phyloP scores from a whole-genome alignment of 2,888 invertebrate genomes.

The Idaea dimidiata region DNA sequence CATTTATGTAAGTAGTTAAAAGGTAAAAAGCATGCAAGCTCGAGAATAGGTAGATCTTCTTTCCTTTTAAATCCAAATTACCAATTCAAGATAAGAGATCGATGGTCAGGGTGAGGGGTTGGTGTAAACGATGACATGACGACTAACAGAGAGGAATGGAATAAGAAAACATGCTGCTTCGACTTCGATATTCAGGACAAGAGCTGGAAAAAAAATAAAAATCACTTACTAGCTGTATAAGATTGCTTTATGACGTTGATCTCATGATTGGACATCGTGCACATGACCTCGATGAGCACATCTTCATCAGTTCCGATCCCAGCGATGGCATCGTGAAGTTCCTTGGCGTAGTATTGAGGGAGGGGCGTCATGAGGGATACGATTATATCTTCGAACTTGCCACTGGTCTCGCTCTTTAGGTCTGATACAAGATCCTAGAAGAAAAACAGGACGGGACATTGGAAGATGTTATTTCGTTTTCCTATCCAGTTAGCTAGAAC shows the following conservation, averaged over 20 bases:
- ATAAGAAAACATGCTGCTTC: too few relatives aligned
- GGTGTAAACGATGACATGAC: too few relatives aligned
- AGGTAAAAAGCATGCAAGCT: too few relatives aligned
- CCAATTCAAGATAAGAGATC: too few relatives aligned
- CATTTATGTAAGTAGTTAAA: too few relatives aligned
- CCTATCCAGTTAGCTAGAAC: not conserved
- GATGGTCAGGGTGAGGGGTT: too few relatives aligned
- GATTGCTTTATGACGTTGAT: constrained; percentile 89
- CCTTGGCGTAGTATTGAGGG: constrained; percentile 91
- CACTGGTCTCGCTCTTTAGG: constrained; percentile 92
- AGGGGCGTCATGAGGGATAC: constrained; percentile 92
- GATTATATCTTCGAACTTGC: constrained; percentile 91
- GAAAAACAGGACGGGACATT: not conserved
- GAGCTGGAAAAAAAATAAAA: not conserved
- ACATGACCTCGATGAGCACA: constrained; percentile 93
- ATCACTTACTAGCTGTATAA: constrained; percentile 86
- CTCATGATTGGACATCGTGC: constrained; percentile 92
- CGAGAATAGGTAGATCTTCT: too few relatives aligned
- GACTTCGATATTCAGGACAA: too few relatives aligned
- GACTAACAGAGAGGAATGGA: too few relatives aligned
- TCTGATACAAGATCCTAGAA: constrained; percentile 87
- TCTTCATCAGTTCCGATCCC: constrained; percentile 93
- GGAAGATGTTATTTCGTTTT: not conserved
- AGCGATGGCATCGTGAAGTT: constrained; percentile 90
- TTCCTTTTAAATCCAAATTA: too few relatives aligned